Base-by-base conservation (phyloP, 2,888 invertebrate species). In the Steinernema carpocapsae region DNA sequence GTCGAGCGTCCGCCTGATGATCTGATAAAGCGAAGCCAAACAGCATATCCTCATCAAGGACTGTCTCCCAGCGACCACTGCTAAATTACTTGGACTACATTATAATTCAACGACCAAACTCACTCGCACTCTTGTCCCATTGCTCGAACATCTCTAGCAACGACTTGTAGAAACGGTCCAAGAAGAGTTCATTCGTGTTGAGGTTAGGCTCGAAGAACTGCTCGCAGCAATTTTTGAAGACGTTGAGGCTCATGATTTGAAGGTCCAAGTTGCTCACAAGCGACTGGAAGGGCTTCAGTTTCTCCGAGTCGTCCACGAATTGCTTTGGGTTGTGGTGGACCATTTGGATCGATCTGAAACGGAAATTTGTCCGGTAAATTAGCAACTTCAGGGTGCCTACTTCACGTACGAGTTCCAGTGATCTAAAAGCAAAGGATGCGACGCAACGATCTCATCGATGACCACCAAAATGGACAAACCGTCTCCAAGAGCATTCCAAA, bases 401-500 rank as follows among this genome's bases (percentile, higher is more conserved):
- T 59, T 78, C 17, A 42, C 32, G 56, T 74, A 77, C 14, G 72
- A 24, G 14, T 70, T 56, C 80, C 80, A 80, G 64, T 77, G 72
- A 19, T 76, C 64, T 10, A 56, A 29, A 7, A 79, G 71, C 12
- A 70, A 72, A 52, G 79, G 77, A 59, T 78, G 76, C n/a, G 72
- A 72, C 14, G 19, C 26, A n/a, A 77, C 37, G n/a, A 84, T 76
- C 75, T 85, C 80, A 51, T 82, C 81, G 0, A 80, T n/a, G 12
- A 70, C 24, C 12, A 82, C 70, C 22, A 85, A 74, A 46, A 81
- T 77, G 17, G 78, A 74, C 12, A 85, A 77, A 7, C 83, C 72
- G 56, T 86, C 83, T 45, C 85, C 85, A 22, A 85, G 74, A 29
- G 71, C 48, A 10, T 77, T 70, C 85, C 85, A 85, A 37, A 76